Evolutionary conservation across 2,113 vertebrate genomes (phyloP).

Genomic region (Aphelocoma coerulescens): DNA sequence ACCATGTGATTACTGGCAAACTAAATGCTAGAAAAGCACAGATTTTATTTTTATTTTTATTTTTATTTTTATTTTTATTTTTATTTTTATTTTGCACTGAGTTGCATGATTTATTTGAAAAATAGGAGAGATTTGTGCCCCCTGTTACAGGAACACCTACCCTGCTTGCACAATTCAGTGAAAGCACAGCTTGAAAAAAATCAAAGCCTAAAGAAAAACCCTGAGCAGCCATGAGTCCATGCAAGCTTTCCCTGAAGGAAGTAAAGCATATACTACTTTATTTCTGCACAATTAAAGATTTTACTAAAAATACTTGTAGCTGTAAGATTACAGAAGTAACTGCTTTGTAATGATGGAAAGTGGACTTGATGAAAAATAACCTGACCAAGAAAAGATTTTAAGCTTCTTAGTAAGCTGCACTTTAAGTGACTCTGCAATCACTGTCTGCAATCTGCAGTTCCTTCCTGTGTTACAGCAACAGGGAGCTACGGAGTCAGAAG

Average conservation of each 20-base stretch:
- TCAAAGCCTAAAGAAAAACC: not conserved
- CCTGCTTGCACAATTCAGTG: not conserved
- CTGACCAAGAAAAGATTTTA: not conserved
- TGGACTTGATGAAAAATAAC: not conserved
- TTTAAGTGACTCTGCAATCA: constrained; percentile 6
- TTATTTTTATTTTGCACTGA: not conserved
- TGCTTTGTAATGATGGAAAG: not conserved
- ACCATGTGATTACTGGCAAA: not conserved
- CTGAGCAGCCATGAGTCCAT: not conserved
- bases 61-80: not conserved
- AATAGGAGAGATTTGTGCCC: not conserved
- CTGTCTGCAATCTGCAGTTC: not conserved
- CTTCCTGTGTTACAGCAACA: not conserved
- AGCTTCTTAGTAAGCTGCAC: not conserved
- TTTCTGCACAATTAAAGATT: not conserved
- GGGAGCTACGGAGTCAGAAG: not conserved
- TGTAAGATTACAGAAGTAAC: not conserved
- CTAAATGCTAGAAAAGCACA: not conserved
- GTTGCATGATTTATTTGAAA: not conserved
- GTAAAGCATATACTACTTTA: not conserved
- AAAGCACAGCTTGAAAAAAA: not conserved
- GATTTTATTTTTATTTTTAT: not conserved
- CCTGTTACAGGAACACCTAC: not conserved
- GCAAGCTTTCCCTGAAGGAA: not conserved
- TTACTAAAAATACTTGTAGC: not conserved